Evolutionary conservation across 92 coral and sea anemone species (phyloP).

Genomic region (Siderastrea siderea): DNA sequence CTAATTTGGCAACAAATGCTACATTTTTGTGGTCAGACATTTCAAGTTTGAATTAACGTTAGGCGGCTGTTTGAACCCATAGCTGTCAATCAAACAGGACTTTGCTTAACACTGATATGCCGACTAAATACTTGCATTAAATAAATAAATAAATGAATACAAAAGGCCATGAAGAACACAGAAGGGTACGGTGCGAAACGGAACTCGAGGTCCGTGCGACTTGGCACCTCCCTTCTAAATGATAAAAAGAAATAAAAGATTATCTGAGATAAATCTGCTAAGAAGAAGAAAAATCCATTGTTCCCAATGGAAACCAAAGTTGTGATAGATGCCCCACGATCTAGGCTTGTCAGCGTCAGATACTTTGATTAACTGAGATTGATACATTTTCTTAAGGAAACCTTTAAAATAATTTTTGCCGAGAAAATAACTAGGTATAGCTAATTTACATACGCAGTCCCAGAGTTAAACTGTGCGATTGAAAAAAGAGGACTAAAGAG

Average conservation of each 20-base stretch:
- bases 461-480: slow-evolving; percentile 18
- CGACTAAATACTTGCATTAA: too few relatives aligned
- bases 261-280: not conserved
- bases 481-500: slow-evolving; percentile 31
- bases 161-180: not conserved
- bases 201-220: not conserved
- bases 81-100: too few relatives aligned
- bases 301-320: not conserved
- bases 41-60: too few relatives aligned
- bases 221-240: not conserved
- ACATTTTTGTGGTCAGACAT: too few relatives aligned
- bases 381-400: not conserved
- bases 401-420: not conserved
- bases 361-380: not conserved
- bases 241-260: not conserved
- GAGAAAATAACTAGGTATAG: not conserved
- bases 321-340: not conserved
- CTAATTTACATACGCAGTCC: not conserved
- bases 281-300: too few relatives aligned
- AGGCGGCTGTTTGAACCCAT: too few relatives aligned
- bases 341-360: not conserved
- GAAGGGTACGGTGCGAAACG: slow-evolving; percentile 4
- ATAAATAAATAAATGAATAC: too few relatives aligned
- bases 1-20: too few relatives aligned
- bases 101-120: too few relatives aligned